Evolutionary conservation across 2,888 invertebrate species (phyloP), one percentile per base, ranked within the genome.

Genomic region (Amphipyra berbera): DNA sequence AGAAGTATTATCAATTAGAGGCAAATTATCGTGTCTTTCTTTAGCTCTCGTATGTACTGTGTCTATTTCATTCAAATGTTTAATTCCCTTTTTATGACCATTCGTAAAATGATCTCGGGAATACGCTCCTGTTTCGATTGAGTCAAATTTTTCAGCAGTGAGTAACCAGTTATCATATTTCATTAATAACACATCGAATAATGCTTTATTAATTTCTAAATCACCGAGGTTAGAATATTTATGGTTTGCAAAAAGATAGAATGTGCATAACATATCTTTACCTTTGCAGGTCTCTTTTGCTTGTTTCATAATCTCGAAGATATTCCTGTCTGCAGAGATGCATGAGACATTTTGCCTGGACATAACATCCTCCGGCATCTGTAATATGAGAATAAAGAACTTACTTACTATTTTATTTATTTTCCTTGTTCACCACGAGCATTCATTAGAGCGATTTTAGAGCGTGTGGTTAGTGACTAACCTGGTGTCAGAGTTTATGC

Each of bases 141-240:
- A 0, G 7, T 30, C 33, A 12, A 63, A 30, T 13, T 49, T 46
- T 21, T 61, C 59, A 45, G 46, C 47, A 2, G 61, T 61, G 0
- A 76, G 14, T 0, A 72, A 37, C 78, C 79, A 76, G 10, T 68
- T 49, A 13, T 61, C 65, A 10, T 72, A 78, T 45, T 72, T 78
- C 61, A 50, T 62, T 1, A 76, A 33, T 6, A 72, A 13, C 6
- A 47, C 35, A 10, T 76, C 55, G 6, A 76, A 76, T 41, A 47
- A 2, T 5, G 62, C 14, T 4, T 61, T 75, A 7, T 76, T 8
- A 0, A 78, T 14, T 0, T 50, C 8, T 9, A 48, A 10, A 0
- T 60, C 48, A 0, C 63, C 76, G 1, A 78, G 47, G n/a, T 68
- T 61, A 2, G 49, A n/a, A 21, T 68, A 72, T 13, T 35, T 52